These are phyloP conservation scores for Helogale parvula DNA, from an alignment of 2,113 vertebrate species.

Conservation along the genomic window DNA sequence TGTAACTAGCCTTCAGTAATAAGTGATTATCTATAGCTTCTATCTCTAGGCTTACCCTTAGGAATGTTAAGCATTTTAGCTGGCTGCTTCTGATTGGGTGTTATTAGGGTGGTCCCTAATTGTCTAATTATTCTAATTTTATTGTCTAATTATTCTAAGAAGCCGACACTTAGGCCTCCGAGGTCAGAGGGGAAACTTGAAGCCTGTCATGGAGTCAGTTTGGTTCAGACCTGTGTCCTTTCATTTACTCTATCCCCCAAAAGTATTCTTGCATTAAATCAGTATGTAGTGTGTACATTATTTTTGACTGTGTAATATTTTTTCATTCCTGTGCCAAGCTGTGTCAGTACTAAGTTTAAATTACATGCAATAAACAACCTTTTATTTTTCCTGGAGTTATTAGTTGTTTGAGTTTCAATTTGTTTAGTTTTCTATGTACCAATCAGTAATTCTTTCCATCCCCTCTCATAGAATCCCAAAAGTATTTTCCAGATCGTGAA, in stretches of 20 bases:
- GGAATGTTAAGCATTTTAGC: no score
- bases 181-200: no score
- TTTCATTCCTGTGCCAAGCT: not conserved
- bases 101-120: no score
- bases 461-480: not conserved
- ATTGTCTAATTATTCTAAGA: no score
- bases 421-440: not conserved
- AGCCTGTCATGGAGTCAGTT: no score
- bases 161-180: no score
- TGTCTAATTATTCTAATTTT: rapidly evolving
- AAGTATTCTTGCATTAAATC: not conserved
- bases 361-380: not conserved
- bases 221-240: no score
- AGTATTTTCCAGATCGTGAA: not conserved
- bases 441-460: not conserved
- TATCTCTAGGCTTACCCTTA: no score
- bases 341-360: not conserved
- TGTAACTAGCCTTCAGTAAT: no score
- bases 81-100: no score
- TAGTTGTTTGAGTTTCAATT: not conserved
- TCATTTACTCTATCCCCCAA: not conserved
- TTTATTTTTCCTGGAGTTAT: not conserved
- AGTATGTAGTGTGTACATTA: not conserved
- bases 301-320: not conserved
- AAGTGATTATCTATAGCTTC: no score